Base-by-base conservation (phyloP, 2,888 invertebrate genomes). In the Frankliniella intonsa region DNA sequence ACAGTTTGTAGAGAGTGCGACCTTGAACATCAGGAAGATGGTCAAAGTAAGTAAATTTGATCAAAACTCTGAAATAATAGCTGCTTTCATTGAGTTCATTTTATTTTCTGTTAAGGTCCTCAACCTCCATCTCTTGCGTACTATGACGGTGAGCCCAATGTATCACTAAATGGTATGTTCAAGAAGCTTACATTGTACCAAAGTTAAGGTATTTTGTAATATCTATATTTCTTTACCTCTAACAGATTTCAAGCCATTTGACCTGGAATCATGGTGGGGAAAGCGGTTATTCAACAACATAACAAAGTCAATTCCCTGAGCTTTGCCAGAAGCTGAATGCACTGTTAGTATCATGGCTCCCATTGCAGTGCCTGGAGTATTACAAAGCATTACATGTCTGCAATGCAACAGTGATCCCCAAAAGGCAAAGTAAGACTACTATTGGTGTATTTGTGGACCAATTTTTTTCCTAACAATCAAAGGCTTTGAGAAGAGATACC, bases 251-350 rank as follows among this genome's bases (percentile, higher is more conserved):
- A 94, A 95, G 86, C 95, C 96, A 27, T 96, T 96, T 87, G 96
- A 97, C 89, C 90, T 97, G 86, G 96, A 96, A 87, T 93, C 94
- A 65, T 96, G 95, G 94, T 96, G 96, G 95, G 95, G 95, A 84
- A 94, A 94, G 87, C 90, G 96, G 84, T 89, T 95, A 84, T 95
- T 94, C 89, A 94, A 95, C 86, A 95, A 94, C 88, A 94, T 95
- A 87, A 95, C 95, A 83, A 94, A 93, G 88, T 95, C 94, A 83
- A 84, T 86, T 82, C 85, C 85, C 22, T 83, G 83, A 83, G 69
- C 81, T 17, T 81, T 80, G 55, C 27, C 80, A 82, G 38, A 80
- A 83, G 22, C 76, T 83, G 80, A 76, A 65, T 76, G 80, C 76
- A 25, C 22, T 76, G 69, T 76, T 12, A 76, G 22, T 76, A 76